Base-by-base conservation (phyloP, 2,888 invertebrate genomes). In the Suillia variegata region DNA sequence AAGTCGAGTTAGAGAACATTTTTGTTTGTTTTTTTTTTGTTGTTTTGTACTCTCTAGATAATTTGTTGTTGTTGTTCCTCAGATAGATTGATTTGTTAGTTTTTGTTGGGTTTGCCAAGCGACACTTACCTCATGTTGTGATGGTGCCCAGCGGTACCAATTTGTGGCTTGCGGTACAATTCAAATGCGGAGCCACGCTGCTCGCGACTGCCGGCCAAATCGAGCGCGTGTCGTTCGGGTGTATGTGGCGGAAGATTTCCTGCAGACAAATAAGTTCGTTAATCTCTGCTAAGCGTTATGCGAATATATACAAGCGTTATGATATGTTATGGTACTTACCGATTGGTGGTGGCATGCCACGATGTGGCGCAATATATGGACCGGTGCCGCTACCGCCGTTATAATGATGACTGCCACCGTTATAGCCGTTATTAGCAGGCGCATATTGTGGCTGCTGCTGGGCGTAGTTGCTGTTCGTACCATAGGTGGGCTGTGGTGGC, bases 181-280 rank as follows among this genome's bases (percentile, higher is more conserved):
- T 96, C 96, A 80, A 96, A 96, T n/a, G 96, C 96, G 65, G 95
- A 95, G 24, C 95, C 95, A 56, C 95, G 85, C 76, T 95, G 94
- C 78, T 95, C 95, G 71, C 92, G 86, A 74, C 94, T 91, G 52
- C 94, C 94, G 55, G 93, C 93, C 77, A 95, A 84, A 80, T 87
- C 87, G 82, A 82, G 72, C 21, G 80, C 80, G 64, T 81, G 81
- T 13, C 82, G 78, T 62, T 82, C 81, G 2, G 81, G 79, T 4
- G 81, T 78, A 54, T 81, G 82, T 0, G 80, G 76, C 24, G 80
- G 81, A 18, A 80, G 68, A 67, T 81, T 82, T 34, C 78, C 82
- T 82, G 53, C n/a, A 53, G 42, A 22, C 49, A 22, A 55, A 59
- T 54, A 26, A 20, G n/a, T n/a, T n/a, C n/a, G n/a, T n/a, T n/a